Percentiles rank a stretch among this genome's conserved stretches.
These are phyloP conservation scores for Metellina segmentata DNA, from an alignment of 2,888 invertebrate genomes.

Conservation along the genomic window DNA sequence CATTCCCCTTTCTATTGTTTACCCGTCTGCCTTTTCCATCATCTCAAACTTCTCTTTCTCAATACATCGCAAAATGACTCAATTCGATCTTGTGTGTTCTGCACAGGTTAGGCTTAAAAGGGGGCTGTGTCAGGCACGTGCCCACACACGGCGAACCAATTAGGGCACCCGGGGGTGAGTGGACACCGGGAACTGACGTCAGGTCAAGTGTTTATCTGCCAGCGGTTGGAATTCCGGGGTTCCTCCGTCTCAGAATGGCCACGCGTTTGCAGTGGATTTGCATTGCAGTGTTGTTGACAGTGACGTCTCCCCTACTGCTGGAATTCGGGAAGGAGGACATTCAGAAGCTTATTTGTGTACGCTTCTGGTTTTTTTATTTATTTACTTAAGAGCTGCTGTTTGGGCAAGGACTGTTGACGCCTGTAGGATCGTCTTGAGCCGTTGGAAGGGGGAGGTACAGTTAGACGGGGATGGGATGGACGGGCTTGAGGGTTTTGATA, in stretches of 20 bases:
- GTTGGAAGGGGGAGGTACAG: no score
- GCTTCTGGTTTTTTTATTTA: no score
- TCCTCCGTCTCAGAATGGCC: not conserved
- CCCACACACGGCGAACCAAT: constrained; percentile 72
- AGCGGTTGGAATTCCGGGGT: constrained; percentile 29
- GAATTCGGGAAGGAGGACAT: constrained; percentile 1
- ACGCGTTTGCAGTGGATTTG: constrained; percentile 25
- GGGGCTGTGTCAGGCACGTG: constrained; percentile 8
- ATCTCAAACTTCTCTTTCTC: no score
- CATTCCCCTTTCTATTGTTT: no score
- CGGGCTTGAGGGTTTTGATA: no score
- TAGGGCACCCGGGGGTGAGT: constrained; percentile 27
- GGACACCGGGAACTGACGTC: constrained; percentile 16
- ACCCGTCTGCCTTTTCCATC: no score
- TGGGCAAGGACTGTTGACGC: no score
- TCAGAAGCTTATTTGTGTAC: constrained; percentile 26
- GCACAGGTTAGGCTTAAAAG: not conserved
- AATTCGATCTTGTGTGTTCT: no score
- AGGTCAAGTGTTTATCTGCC: constrained; percentile 70
- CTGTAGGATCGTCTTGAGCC: no score
- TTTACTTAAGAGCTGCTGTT: no score
- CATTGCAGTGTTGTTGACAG: constrained; percentile 11
- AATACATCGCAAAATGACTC: no score
- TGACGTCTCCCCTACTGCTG: not conserved
- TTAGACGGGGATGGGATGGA: no score